phyloP scores from a whole-genome alignment of 1,140 invertebrate genomes.

The Harlomillsia oculata region DNA sequence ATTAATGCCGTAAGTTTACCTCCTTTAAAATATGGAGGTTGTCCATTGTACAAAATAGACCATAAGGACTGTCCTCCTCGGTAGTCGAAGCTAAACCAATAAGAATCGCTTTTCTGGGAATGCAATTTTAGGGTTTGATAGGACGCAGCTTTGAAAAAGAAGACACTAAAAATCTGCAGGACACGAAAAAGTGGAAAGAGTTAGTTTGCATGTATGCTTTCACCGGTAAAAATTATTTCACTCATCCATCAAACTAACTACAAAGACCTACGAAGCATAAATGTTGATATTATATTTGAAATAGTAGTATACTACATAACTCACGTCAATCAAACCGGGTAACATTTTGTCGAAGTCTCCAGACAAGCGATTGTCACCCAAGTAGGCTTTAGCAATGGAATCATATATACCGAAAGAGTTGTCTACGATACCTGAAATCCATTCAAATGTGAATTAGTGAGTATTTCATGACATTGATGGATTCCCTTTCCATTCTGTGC shows the following conservation, averaged over 20 bases:
- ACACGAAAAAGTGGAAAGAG: too few relatives aligned
- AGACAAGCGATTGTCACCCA: background rate
- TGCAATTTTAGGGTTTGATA: background rate
- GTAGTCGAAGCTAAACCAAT: conserved; percentile 6
- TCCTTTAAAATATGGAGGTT: background rate
- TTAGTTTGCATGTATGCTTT: too few relatives aligned
- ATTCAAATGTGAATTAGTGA: too few relatives aligned
- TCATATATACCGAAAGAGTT: conserved; percentile 3
- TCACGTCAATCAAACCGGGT: conserved; percentile 20
- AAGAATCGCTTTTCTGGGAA: background rate
- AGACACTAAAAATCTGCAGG: conserved; percentile 2
- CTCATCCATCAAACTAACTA: background rate
- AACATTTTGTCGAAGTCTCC: conserved; percentile 15
- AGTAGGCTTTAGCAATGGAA: background rate
- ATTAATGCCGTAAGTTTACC: too few relatives aligned
- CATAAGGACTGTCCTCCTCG: background rate
- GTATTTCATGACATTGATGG: too few relatives aligned
- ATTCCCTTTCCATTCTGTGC: too few relatives aligned
- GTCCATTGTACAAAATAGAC: background rate
- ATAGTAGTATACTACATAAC: background rate
- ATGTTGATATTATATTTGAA: background rate
- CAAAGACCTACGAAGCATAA: background rate
- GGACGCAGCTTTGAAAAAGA: conserved; percentile 1
- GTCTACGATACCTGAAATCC: conserved; percentile 1
- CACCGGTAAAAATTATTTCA: background rate